These are phyloP conservation scores for Gryllus longicercus DNA, from an alignment of 2,888 invertebrate genomes.

Conservation along the genomic window DNA sequence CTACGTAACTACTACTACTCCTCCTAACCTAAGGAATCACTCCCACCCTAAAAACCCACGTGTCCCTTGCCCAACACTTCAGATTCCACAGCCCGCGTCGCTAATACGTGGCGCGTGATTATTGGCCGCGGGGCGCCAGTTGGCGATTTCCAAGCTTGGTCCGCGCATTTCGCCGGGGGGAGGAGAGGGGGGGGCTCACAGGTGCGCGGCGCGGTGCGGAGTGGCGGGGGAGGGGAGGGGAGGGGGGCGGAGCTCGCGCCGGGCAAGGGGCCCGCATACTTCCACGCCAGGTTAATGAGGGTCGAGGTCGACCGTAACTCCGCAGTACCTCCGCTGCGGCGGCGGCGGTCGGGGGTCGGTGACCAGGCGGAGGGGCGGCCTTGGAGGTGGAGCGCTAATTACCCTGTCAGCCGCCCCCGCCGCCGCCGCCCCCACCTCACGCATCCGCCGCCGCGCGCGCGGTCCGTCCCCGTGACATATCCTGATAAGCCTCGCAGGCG, in stretches of 20 bases:
- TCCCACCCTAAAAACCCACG: no score
- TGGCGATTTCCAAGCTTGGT: no score
- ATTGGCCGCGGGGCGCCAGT: no score
- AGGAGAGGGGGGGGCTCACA: no score
- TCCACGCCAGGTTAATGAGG: conserved; percentile 17
- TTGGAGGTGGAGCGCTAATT: background rate
- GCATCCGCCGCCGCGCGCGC: background rate
- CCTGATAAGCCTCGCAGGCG: background rate
- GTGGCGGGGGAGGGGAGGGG: background rate
- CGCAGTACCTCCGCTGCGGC: background rate
- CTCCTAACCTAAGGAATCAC: no score
- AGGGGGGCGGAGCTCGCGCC: background rate
- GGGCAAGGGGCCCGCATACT: conserved; percentile 7
- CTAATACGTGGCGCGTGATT: no score
- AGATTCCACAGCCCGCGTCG: no score
- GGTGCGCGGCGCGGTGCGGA: no score
- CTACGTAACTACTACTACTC: no score
- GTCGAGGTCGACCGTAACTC: conserved; percentile 7
- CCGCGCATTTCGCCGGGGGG: no score
- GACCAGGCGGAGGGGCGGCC: background rate
- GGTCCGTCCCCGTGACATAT: background rate
- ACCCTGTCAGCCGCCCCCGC: background rate
- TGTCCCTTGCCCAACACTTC: no score
- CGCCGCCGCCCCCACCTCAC: background rate
- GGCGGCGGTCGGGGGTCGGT: background rate